Evolutionary conservation across 2,888 invertebrate species (phyloP).

Genomic region (Beris chalybata): DNA sequence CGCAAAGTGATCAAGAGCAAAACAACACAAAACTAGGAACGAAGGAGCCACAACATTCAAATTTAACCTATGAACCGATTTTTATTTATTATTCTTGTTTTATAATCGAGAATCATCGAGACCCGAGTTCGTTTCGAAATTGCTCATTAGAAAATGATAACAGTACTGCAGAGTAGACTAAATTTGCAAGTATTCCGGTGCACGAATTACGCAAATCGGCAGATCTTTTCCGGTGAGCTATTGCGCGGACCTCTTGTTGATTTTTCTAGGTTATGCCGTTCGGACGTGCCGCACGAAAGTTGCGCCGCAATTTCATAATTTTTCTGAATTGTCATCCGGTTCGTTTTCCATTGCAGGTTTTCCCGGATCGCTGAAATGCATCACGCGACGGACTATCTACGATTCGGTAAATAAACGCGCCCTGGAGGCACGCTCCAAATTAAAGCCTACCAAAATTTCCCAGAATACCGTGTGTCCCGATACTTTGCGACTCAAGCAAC

Average conservation of each 20-base stretch:
- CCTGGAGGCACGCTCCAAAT: slow-evolving; percentile 49
- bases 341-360: slow-evolving; percentile 23
- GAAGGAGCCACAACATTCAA: slow-evolving; percentile 9
- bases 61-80: slow-evolving; percentile 34
- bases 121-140: background rate
- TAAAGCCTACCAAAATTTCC: slow-evolving; percentile 41
- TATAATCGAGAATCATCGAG: slow-evolving; percentile 1
- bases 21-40: slow-evolving; percentile 22
- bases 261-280: slow-evolving; percentile 27
- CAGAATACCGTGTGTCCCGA: slow-evolving; percentile 7
- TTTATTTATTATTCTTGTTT: slow-evolving; percentile 35
- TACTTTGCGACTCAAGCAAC: slow-evolving; percentile 7
- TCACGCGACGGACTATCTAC: slow-evolving; percentile 21
- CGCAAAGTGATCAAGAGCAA: slow-evolving; percentile 22
- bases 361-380: slow-evolving; percentile 20
- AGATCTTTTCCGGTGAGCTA: slow-evolving; percentile 33
- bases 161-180: slow-evolving; percentile 24
- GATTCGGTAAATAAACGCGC: slow-evolving; percentile 51
- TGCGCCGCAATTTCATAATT: background rate
- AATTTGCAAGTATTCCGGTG: slow-evolving; percentile 32
- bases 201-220: slow-evolving; percentile 26
- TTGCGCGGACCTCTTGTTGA: slow-evolving; percentile 14
- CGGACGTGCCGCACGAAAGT: background rate
- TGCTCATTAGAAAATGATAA: slow-evolving; percentile 32
- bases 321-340: background rate